Evolutionary conservation across 2,888 invertebrate species (phyloP).

Genomic region (Tachina grossa): DNA sequence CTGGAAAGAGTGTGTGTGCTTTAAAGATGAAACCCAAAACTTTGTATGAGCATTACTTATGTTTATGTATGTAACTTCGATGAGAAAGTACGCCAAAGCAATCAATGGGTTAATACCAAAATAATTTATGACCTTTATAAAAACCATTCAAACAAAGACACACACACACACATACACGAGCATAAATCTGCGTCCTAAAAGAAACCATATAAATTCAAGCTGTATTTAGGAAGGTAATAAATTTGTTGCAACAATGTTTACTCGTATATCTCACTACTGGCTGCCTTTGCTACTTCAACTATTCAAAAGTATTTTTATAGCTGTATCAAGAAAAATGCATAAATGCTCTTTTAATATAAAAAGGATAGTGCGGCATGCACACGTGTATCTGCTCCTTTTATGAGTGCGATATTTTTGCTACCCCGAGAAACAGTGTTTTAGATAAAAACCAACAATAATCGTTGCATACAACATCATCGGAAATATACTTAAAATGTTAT

Average conservation of each 20-base stretch:
- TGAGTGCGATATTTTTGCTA: background rate
- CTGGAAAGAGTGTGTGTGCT: background rate
- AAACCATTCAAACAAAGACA: slow-evolving; percentile 51
- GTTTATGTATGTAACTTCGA: slow-evolving; percentile 35
- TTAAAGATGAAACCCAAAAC: background rate
- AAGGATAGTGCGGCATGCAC: slow-evolving; percentile 31
- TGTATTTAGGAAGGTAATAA: slow-evolving; percentile 58
- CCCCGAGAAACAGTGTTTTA: background rate
- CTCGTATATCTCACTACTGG: background rate
- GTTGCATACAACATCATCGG: too few species aligned
- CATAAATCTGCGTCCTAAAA: background rate
- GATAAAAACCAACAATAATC: background rate
- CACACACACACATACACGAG: slow-evolving; percentile 12
- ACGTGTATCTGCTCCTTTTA: background rate
- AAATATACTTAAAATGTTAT: too few species aligned
- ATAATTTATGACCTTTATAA: slow-evolving; percentile 69
- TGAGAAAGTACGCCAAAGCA: slow-evolving; percentile 69
- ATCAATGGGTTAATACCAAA: slow-evolving; percentile 71
- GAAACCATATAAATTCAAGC: slow-evolving; percentile 20
- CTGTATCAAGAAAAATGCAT: slow-evolving; percentile 19
- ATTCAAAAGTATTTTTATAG: slow-evolving; percentile 21
- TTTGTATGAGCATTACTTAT: background rate
- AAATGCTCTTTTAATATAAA: slow-evolving; percentile 59
- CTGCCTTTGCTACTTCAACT: slow-evolving; percentile 23
- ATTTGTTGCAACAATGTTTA: slow-evolving; percentile 60